Base-by-base conservation (phyloP, 2,113 vertebrate genomes). In the Corythoichthys haematopterus region DNA sequence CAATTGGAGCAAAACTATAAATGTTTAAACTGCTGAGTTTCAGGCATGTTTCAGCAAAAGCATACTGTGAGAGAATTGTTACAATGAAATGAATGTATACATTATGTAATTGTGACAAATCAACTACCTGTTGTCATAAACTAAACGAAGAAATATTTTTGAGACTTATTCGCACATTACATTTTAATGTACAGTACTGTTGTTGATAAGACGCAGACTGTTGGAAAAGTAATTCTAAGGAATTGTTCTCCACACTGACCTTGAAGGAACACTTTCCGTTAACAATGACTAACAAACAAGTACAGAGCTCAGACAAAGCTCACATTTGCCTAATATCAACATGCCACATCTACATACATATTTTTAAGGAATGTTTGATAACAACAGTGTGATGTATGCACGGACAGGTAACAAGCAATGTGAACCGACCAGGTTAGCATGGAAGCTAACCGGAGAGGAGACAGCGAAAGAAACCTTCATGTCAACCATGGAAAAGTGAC, bases 201-300 rank as follows among this genome's bases (percentile, higher is more conserved):
- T 28, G 20, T 28, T 28, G 20, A 28, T 28, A 28, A 28, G 20
- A 28, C 20, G 20, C 20, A 28, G 40, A 51, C 10, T 53, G 3
- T 2, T 16, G 2, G 2, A 46, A 0, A 46, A 36, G 6, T 11
- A 9, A 62, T 48, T 1, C 3, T 0, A 47, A 3, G 52, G 1
- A 3, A 38, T 57, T 36, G 35, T 36, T 6, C 55, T 57, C 55
- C 13, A 6, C 6, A 57, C 80, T 88, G 88, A 90, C 88, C 89
- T 89, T 89, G 85, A 84, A 71, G 47, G 12, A 70, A 6, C 20
- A 48, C 15, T 59, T 50, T 47, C 2, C 47, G 40, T 37, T 13
- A 40, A 35, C 65, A 45, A 51, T 14, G 28, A 52, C 9, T 70
- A 74, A 64, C 70, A 58, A 3, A 16, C 48, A 66, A 51, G 10